Evolutionary conservation across 2,888 invertebrate species (phyloP).

Genomic region (Torymus aiolomorphi): DNA sequence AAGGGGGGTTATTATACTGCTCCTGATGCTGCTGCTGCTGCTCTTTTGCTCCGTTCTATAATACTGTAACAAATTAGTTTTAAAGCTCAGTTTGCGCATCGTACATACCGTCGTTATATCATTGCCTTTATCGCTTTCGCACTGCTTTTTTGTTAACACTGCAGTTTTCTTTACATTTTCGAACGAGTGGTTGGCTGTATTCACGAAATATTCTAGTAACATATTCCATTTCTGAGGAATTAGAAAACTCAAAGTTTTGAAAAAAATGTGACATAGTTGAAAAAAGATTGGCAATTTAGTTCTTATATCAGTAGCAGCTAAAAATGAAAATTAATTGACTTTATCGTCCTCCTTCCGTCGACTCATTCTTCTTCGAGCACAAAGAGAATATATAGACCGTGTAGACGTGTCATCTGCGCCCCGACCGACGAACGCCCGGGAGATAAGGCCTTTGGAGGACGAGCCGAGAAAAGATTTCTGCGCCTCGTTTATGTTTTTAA

Average conservation of each 20-base stretch:
- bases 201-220: no score
- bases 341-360: conserved; percentile 36
- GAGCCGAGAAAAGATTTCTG: conserved; percentile 55
- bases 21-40: background rate
- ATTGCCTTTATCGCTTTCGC: no score
- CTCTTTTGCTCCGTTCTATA: background rate
- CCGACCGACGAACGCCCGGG: background rate
- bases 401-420: background rate
- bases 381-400: conserved; percentile 1
- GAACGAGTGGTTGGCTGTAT: no score
- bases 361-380: conserved; percentile 43
- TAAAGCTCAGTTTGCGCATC: background rate
- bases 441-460: conserved; percentile 40
- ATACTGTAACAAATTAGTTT: conserved; percentile 12
- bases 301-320: no score
- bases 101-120: no score
- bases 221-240: no score
- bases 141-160: no score
- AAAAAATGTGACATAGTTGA: no score
- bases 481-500: conserved; percentile 44
- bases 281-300: no score
- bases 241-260: no score
- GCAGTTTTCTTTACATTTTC: no score
- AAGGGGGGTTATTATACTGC: no score
- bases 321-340: conserved; percentile 33